phyloP scores from a whole-genome alignment of 2,113 vertebrate species.

The Mandrillus leucophaeus region DNA sequence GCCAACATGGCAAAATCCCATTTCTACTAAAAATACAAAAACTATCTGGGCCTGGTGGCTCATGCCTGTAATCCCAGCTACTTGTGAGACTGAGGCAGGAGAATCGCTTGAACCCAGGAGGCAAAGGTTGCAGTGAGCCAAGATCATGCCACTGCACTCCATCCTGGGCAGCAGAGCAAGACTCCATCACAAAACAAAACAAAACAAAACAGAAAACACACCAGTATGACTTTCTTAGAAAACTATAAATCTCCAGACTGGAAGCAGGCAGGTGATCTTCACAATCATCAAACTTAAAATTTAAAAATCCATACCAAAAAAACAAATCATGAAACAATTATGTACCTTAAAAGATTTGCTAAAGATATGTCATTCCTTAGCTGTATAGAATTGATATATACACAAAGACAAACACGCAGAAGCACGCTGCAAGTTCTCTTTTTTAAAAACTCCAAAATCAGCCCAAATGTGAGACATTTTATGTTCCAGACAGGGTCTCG shows the following conservation, averaged over 20 bases:
- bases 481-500: too few relatives aligned
- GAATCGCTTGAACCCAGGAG: too few relatives aligned
- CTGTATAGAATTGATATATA: fast-evolving
- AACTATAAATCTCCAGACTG: not conserved
- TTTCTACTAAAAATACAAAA: too few relatives aligned
- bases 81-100: too few relatives aligned
- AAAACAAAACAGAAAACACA: too few relatives aligned
- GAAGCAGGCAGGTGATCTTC: not conserved
- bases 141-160: too few relatives aligned
- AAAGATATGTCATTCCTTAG: not conserved
- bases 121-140: too few relatives aligned
- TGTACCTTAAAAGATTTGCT: not conserved
- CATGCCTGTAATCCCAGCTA: too few relatives aligned
- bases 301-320: constrained; percentile 1
- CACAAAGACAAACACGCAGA: not conserved
- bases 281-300: not conserved
- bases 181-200: too few relatives aligned
- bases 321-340: not conserved
- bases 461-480: not conserved
- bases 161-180: too few relatives aligned
- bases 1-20: too few relatives aligned
- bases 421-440: not conserved
- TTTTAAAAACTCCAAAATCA: not conserved
- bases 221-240: not conserved
- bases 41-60: too few relatives aligned